These are phyloP conservation scores for Phyllotreta striolata DNA, from an alignment of 2,888 invertebrate species.

Conservation along the genomic window DNA sequence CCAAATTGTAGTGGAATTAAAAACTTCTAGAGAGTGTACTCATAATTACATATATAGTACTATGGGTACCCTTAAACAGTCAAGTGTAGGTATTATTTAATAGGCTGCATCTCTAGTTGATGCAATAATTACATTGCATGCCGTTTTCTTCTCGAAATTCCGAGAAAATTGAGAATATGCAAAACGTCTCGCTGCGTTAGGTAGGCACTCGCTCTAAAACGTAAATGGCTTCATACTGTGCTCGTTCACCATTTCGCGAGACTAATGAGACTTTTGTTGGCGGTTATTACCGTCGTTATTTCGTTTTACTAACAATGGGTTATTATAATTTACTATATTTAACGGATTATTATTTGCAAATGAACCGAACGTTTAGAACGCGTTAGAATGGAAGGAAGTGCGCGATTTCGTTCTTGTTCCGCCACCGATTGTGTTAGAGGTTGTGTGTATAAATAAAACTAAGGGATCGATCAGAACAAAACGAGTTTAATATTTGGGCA, in stretches of 20 bases:
- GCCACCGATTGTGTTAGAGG: too few relatives aligned
- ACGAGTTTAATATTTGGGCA: too few relatives aligned
- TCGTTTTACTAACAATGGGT: conserved; percentile 14
- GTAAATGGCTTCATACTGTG: conserved; percentile 18
- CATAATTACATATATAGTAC: too few relatives aligned
- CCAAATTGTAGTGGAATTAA: too few relatives aligned
- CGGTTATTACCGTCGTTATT: conserved; percentile 12
- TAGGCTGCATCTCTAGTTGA: conserved; percentile 9
- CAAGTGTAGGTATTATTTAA: neutral
- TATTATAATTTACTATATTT: conserved; percentile 14
- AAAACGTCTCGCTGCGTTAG: conserved; percentile 17
- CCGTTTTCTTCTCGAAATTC: conserved; percentile 15
- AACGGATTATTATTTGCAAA: conserved; percentile 13
- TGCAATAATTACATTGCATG: conserved; percentile 16
- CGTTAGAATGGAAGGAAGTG: too few relatives aligned
- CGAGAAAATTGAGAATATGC: conserved; percentile 15
- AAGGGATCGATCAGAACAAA: too few relatives aligned
- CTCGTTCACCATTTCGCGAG: conserved; percentile 1
- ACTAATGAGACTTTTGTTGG: conserved; percentile 16
- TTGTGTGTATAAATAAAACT: too few relatives aligned
- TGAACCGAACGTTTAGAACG: neutral
- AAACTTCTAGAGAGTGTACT: too few relatives aligned
- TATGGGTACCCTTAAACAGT: too few relatives aligned
- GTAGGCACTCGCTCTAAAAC: conserved; percentile 3
- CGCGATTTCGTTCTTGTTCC: too few relatives aligned